Conservation (phyloP, 2,888 invertebrate species). For the Drosophila buzzatii region DNA sequence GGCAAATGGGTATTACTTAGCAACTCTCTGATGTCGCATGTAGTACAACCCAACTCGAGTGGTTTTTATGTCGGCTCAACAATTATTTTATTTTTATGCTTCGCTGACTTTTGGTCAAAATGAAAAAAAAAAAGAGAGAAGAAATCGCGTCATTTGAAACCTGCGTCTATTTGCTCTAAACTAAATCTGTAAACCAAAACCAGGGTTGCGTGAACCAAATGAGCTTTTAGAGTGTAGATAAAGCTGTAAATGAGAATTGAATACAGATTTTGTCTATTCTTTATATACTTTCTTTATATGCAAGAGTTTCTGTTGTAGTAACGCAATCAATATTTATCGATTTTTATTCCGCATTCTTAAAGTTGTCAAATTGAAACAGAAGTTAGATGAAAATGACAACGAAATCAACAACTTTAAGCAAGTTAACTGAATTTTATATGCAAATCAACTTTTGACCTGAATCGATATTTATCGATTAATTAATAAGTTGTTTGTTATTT, state of each 20-base stretch:
- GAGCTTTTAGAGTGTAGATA: not conserved
- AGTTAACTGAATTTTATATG: not conserved
- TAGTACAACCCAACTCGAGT: slow-evolving; percentile 4
- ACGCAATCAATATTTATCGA: not conserved
- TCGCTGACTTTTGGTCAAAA: slow-evolving; percentile 55
- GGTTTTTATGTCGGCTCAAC: slow-evolving; percentile 38
- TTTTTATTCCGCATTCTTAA: not conserved
- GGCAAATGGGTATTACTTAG: slow-evolving; percentile 2
- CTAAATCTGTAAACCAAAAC: slow-evolving; percentile 16
- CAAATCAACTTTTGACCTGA: too few relatives aligned
- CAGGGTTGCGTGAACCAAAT: slow-evolving; percentile 29
- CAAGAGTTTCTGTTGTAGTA: too few relatives aligned
- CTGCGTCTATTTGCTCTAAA: slow-evolving; percentile 48
- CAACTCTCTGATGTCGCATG: slow-evolving; percentile 1
- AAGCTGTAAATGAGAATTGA: not conserved
- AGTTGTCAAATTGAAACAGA: not conserved
- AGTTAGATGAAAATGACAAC: not conserved
- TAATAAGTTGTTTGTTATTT: too few relatives aligned
- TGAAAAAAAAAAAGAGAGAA: not conserved
- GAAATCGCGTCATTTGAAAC: slow-evolving; percentile 56
- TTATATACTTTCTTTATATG: too few relatives aligned
- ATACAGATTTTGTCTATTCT: not conserved
- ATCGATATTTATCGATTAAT: not conserved
- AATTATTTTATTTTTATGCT: slow-evolving; percentile 72
- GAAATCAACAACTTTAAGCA: too few relatives aligned